phyloP scores from a whole-genome alignment of 2,113 vertebrate species.

The Propithecus coquereli region DNA sequence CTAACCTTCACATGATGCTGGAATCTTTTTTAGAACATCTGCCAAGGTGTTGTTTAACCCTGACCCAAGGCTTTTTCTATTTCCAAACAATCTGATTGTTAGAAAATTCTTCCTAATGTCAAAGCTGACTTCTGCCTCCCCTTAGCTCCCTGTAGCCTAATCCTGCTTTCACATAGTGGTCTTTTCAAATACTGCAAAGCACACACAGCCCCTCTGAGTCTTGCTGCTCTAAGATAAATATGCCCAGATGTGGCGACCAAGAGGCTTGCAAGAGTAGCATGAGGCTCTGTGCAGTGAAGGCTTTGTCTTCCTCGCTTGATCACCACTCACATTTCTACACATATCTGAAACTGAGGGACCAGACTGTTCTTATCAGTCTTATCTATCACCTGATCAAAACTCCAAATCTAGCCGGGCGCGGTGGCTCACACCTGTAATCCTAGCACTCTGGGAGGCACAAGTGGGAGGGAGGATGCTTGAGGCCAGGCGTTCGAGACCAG shows the following conservation, averaged over 20 bases:
- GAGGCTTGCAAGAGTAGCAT: background rate
- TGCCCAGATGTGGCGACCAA: background rate
- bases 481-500: no score
- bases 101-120: background rate
- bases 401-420: background rate
- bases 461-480: no score
- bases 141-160: background rate
- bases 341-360: background rate
- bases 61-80: background rate
- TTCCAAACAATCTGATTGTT: background rate
- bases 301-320: background rate
- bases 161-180: background rate
- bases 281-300: background rate
- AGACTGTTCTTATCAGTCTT: background rate
- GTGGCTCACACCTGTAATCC: no score
- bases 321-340: background rate
- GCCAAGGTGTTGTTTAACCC: background rate
- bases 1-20: rapidly evolving
- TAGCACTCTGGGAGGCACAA: no score
- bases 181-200: background rate
- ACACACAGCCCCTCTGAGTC: background rate
- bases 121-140: background rate
- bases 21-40: background rate
- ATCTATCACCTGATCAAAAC: background rate
- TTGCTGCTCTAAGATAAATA: background rate